Evolutionary conservation across 2,888 invertebrate species (phyloP).

Genomic region (Drosophila hawaiiensis): DNA sequence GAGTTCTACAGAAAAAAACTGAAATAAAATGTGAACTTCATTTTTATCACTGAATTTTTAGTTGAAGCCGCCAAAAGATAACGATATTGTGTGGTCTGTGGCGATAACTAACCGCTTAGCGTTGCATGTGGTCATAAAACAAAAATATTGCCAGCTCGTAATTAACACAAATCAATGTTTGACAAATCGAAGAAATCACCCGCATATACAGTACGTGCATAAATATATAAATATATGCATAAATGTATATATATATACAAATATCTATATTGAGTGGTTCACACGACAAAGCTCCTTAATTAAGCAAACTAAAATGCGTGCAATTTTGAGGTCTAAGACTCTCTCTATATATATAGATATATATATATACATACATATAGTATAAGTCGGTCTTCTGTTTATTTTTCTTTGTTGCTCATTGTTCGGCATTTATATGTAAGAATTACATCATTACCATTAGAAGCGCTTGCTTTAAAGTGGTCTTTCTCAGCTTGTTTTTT

Average conservation of each 20-base stretch:
- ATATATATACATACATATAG: slow-evolving; percentile 1
- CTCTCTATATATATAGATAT: background rate
- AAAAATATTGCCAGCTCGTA: slow-evolving; percentile 15
- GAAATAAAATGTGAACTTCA: background rate
- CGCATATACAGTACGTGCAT: background rate
- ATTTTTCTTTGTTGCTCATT: slow-evolving; percentile 29
- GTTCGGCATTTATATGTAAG: slow-evolving; percentile 51
- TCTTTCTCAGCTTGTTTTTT: slow-evolving; percentile 13
- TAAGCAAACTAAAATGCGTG: slow-evolving; percentile 64
- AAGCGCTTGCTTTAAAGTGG: slow-evolving; percentile 26
- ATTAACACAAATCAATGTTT: slow-evolving; percentile 26
- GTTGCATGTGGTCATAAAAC: slow-evolving; percentile 33
- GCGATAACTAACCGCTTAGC: slow-evolving; percentile 49
- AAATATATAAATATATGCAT: background rate
- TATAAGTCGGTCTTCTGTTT: background rate
- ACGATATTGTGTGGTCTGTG: slow-evolving; percentile 2
- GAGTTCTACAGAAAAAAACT: background rate
- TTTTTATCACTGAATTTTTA: slow-evolving; percentile 38
- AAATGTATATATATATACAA: background rate
- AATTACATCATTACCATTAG: slow-evolving; percentile 68
- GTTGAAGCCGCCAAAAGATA: slow-evolving; percentile 42
- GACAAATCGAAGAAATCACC: slow-evolving; percentile 37
- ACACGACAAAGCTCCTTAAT: slow-evolving; percentile 47
- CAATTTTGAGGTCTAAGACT: slow-evolving; percentile 52
- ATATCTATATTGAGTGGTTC: slow-evolving; percentile 2